phyloP scores from a whole-genome alignment of 2,113 vertebrate species.

The Hydropotes inermis region DNA sequence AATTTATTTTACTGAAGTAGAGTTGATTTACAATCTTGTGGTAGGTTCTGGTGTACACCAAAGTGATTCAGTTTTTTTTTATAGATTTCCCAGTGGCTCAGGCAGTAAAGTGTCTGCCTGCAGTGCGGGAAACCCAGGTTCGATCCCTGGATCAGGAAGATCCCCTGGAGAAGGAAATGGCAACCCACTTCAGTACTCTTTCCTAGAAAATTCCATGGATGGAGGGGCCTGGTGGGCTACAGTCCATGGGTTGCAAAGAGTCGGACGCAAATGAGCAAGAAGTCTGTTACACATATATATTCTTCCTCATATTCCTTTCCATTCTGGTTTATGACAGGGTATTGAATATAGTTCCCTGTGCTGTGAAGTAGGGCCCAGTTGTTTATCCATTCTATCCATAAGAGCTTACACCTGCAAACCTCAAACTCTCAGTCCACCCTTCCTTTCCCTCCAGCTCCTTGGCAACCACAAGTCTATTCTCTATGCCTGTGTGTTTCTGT shows the following conservation, averaged over 20 bases:
- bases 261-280: too few relatives aligned
- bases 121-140: too few relatives aligned
- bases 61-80: neutral
- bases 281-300: neutral
- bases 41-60: neutral
- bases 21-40: neutral
- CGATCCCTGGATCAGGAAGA: too few relatives aligned
- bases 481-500: neutral
- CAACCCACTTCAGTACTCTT: too few relatives aligned
- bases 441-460: neutral
- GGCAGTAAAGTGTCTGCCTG: too few relatives aligned
- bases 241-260: too few relatives aligned
- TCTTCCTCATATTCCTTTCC: neutral
- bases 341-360: neutral
- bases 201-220: too few relatives aligned
- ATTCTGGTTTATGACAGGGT: neutral
- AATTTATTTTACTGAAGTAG: neutral
- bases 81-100: too few relatives aligned
- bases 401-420: too few relatives aligned
- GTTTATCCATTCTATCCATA: neutral
- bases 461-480: neutral
- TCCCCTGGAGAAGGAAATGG: too few relatives aligned
- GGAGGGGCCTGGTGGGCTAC: too few relatives aligned
- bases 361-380: neutral
- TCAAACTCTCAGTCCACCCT: neutral